phyloP scores from a whole-genome alignment of 2,888 invertebrate species.

The Hirtodrosophila confusa region DNA sequence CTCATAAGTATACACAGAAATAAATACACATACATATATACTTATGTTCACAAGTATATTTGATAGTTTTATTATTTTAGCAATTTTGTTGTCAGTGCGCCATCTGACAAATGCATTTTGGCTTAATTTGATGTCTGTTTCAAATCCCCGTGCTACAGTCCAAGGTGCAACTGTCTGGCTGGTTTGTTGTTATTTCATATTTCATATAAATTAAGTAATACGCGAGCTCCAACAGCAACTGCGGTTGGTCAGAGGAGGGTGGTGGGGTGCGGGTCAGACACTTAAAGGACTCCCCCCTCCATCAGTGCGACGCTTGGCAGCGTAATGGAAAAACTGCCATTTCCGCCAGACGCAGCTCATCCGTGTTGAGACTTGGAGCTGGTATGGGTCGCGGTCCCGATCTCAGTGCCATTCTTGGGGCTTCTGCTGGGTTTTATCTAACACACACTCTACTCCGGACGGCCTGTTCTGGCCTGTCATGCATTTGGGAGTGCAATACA shows the following conservation, averaged over 20 bases:
- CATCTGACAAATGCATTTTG: conserved; percentile 61
- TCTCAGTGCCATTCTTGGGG: conserved; percentile 7
- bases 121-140: conserved; percentile 67
- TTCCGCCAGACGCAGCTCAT: conserved; percentile 65
- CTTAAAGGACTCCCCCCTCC: conserved; percentile 30
- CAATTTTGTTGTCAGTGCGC: conserved; percentile 50
- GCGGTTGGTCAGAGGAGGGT: not conserved
- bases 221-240: conserved; percentile 8
- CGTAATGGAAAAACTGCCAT: conserved; percentile 77
- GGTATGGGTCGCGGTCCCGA: conserved; percentile 6
- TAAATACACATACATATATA: not conserved
- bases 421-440: conserved; percentile 19
- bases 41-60: conserved; percentile 29
- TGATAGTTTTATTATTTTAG: conserved; percentile 60
- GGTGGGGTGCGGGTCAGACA: conserved; percentile 10
- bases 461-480: conserved; percentile 37
- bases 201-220: conserved; percentile 75
- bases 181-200: conserved; percentile 43
- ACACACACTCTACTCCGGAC: conserved; percentile 20
- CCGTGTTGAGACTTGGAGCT: conserved; percentile 26
- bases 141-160: conserved; percentile 18
- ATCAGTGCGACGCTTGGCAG: conserved; percentile 37
- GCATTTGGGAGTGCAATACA: conserved; percentile 73
- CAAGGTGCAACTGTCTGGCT: not conserved
- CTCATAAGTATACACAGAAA: not conserved